These are phyloP conservation scores for Phrynosoma platyrhinos DNA, from an alignment of 2,113 vertebrate species.

Conservation along the genomic window DNA sequence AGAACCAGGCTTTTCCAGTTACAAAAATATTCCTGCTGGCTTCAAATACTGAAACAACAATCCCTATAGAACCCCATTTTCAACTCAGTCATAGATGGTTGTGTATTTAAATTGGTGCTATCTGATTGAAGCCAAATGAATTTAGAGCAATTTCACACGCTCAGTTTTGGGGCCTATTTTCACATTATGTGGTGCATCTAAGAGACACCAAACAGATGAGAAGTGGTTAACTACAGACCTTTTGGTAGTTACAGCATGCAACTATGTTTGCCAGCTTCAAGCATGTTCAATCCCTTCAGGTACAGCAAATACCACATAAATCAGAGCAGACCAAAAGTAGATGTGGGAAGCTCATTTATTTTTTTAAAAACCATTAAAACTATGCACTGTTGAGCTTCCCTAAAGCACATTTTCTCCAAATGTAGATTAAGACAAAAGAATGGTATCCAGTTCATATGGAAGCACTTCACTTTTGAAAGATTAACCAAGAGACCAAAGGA, in stretches of 20 bases:
- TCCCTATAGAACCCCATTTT: background rate
- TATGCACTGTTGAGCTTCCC: background rate
- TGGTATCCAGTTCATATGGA: background rate
- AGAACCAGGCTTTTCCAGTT: background rate
- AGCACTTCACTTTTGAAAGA: background rate
- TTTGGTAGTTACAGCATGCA: background rate
- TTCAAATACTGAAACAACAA: background rate
- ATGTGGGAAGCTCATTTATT: background rate
- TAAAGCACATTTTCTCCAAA: background rate
- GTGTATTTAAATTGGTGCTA: background rate
- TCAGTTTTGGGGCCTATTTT: background rate
- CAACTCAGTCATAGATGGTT: background rate
- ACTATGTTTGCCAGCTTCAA: background rate
- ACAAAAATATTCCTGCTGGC: background rate
- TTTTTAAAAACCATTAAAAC: background rate
- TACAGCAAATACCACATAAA: background rate
- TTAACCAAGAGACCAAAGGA: background rate
- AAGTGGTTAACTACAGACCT: background rate
- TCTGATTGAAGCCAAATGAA: background rate
- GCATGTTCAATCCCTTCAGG: background rate
- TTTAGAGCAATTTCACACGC: background rate
- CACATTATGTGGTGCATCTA: background rate
- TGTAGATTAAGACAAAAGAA: background rate
- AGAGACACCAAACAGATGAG: background rate
- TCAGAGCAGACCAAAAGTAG: background rate